These are phyloP conservation scores for Atta texana DNA, from an alignment of 1,140 invertebrate genomes.

Conservation along the genomic window DNA sequence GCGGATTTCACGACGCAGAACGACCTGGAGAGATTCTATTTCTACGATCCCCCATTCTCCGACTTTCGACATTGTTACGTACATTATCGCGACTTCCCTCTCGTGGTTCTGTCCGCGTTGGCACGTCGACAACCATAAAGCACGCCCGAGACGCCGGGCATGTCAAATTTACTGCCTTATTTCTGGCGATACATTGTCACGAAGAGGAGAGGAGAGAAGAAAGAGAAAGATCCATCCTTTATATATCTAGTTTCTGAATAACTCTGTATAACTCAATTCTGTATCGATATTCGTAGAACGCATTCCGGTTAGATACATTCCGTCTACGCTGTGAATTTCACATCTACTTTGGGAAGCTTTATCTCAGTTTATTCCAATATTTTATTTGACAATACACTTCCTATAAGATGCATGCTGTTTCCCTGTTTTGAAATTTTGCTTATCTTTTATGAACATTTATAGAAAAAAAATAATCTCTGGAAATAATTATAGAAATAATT, in stretches of 20 bases:
- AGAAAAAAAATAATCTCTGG: background rate
- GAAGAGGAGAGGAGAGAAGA: background rate
- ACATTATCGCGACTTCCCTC: slow-evolving; percentile 55
- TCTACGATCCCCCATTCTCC: slow-evolving; percentile 25
- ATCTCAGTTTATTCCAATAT: slow-evolving; percentile 18
- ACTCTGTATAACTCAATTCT: slow-evolving; percentile 48
- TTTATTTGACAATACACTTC: background rate
- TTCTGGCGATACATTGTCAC: slow-evolving; percentile 35
- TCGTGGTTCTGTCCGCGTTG: slow-evolving; percentile 13
- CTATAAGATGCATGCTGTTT: background rate
- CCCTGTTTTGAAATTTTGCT: slow-evolving; percentile 2
- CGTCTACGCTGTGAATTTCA: background rate
- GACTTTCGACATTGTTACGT: slow-evolving; percentile 69
- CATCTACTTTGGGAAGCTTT: background rate
- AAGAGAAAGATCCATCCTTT: background rate
- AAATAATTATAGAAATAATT: background rate
- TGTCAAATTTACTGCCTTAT: slow-evolving; percentile 55
- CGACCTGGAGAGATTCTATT: slow-evolving; percentile 63
- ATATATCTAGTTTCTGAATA: background rate
- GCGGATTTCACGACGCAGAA: slow-evolving; percentile 55
- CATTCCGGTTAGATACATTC: background rate
- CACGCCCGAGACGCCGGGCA: slow-evolving; percentile 27
- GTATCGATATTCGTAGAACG: slow-evolving; percentile 29
- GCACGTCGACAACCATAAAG: slow-evolving; percentile 51
- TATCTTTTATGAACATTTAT: background rate